phyloP scores from a whole-genome alignment of 2,888 invertebrate species.

The Pimpla rufipes region DNA sequence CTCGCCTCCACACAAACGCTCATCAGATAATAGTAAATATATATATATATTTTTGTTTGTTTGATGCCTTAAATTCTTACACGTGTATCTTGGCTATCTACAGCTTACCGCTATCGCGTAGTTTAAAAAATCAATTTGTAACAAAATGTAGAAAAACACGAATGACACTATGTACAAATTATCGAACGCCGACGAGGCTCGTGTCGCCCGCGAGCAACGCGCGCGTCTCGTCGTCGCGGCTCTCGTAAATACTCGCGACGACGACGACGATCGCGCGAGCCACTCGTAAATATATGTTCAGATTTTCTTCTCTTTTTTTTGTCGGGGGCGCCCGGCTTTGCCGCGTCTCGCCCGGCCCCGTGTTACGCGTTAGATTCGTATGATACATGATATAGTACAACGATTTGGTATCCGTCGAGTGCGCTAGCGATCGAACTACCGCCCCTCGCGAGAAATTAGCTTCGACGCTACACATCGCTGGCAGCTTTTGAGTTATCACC shows the following conservation, averaged over 20 bases:
- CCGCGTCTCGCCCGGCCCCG: not conserved
- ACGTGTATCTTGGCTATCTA: slow-evolving; percentile 70
- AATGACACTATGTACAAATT: slow-evolving; percentile 78
- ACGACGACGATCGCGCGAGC: slow-evolving; percentile 44
- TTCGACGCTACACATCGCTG: slow-evolving; percentile 48
- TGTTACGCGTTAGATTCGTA: slow-evolving; percentile 64
- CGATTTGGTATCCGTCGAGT: slow-evolving; percentile 70
- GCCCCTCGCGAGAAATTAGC: slow-evolving; percentile 27
- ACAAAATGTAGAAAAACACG: slow-evolving; percentile 83
- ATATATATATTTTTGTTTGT: slow-evolving; percentile 53
- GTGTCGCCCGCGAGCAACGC: not conserved
- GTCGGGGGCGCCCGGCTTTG: not conserved
- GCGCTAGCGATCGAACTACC: slow-evolving; percentile 27
- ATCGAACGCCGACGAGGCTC: slow-evolving; percentile 57
- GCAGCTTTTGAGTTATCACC: slow-evolving; percentile 55
- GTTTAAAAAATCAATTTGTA: slow-evolving; percentile 78
- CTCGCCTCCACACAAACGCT: slow-evolving; percentile 15
- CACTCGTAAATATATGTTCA: slow-evolving; percentile 54
- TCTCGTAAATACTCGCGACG: not conserved
- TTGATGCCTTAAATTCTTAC: slow-evolving; percentile 54
- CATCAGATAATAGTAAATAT: slow-evolving; percentile 65
- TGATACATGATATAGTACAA: slow-evolving; percentile 79
- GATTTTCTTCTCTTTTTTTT: too few relatives aligned
- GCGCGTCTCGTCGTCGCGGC: not conserved
- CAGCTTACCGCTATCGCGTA: slow-evolving; percentile 70